These are phyloP conservation scores for Ligdia adustata DNA, from an alignment of 2,888 invertebrate genomes.

Conservation along the genomic window DNA sequence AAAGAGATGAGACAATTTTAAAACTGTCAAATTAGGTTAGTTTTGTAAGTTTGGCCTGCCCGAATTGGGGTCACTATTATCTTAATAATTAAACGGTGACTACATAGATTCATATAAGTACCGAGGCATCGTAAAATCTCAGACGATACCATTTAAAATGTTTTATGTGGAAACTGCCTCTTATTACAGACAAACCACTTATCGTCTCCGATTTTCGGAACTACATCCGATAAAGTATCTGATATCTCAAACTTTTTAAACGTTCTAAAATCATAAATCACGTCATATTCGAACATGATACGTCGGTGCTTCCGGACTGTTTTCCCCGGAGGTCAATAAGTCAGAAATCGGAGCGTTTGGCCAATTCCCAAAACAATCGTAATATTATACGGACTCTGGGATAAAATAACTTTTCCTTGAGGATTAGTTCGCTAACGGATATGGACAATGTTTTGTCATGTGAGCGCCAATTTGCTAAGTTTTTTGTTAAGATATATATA, in stretches of 20 bases:
- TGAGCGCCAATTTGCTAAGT: slow-evolving; percentile 16
- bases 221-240: neutral
- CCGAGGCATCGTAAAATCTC: too few relatives aligned
- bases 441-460: slow-evolving; percentile 28
- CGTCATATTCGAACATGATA: slow-evolving; percentile 32
- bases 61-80: too few relatives aligned
- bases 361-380: slow-evolving; percentile 78
- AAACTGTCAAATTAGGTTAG: too few relatives aligned
- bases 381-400: slow-evolving; percentile 51
- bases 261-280: slow-evolving; percentile 46
- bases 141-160: too few relatives aligned
- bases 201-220: neutral
- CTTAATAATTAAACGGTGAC: too few relatives aligned
- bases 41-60: too few relatives aligned
- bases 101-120: too few relatives aligned
- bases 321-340: slow-evolving; percentile 76
- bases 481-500: slow-evolving; percentile 11
- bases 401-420: slow-evolving; percentile 46
- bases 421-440: slow-evolving; percentile 38
- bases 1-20: too few relatives aligned
- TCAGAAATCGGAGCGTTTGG: slow-evolving; percentile 64
- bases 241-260: slow-evolving; percentile 5
- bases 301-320: slow-evolving; percentile 46
- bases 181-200: neutral
- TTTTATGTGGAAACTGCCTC: too few relatives aligned